A percentile compares a stretch with the other conserved stretches of the same genome.
Conservation (phyloP, 2,888 invertebrate genomes). For the Nemapogon koenigi region DNA sequence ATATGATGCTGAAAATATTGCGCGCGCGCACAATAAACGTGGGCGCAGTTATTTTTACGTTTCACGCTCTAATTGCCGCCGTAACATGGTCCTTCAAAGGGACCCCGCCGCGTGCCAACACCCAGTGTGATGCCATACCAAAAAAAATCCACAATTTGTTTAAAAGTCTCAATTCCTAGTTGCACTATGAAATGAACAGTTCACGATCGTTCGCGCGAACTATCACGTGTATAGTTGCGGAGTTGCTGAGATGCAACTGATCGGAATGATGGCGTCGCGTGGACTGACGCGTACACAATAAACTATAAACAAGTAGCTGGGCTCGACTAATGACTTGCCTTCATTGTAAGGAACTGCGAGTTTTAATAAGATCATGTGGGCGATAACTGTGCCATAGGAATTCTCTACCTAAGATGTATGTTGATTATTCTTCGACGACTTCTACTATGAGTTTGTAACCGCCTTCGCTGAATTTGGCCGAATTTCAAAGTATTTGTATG, state of each 20-base stretch:
- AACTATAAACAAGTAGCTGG: conserved; percentile 20
- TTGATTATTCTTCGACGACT: no score
- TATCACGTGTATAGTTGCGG: conserved; percentile 21
- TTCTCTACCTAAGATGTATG: no score
- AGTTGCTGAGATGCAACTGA: conserved; percentile 34
- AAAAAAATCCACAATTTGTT: no score
- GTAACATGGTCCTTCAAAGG: conserved; percentile 28
- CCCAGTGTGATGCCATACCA: conserved; percentile 27
- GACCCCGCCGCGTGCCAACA: conserved; percentile 25
- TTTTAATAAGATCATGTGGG: conserved; percentile 43
- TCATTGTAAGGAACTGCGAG: conserved; percentile 42
- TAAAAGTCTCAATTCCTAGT: no score
- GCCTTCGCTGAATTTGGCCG: no score
- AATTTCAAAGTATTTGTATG: no score
- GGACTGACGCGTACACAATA: conserved; percentile 36
- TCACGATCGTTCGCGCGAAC: no score
- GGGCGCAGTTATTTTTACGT: conserved; percentile 30
- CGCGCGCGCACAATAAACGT: conserved; percentile 17
- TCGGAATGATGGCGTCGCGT: conserved; percentile 45
- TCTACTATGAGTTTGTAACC: no score
- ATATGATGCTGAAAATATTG: conserved; percentile 6
- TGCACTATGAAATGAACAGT: no score
- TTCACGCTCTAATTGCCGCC: conserved; percentile 33
- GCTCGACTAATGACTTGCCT: conserved; percentile 37
- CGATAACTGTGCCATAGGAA: conserved; percentile 33